Conservation (phyloP, 2,888 invertebrate genomes). For the Pseudanteris insignis region DNA sequence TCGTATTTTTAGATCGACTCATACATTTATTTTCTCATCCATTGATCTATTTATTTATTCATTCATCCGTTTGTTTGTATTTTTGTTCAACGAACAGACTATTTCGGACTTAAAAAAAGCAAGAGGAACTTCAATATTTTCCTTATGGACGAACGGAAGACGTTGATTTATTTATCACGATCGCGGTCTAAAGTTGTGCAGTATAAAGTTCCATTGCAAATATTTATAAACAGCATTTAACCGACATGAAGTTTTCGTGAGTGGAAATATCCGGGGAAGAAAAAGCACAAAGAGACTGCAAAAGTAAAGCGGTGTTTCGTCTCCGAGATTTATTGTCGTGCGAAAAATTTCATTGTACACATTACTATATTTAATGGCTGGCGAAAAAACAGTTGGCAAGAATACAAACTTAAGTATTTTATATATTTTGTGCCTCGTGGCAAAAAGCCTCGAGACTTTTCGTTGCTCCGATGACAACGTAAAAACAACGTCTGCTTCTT, state of each 20-base stretch:
- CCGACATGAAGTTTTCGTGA: conserved; percentile 26
- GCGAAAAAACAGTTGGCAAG: conserved; percentile 38
- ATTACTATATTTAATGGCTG: conserved; percentile 42
- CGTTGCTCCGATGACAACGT: not conserved
- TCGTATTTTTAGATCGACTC: too few species aligned
- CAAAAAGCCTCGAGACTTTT: conserved; percentile 37
- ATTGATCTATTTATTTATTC: too few species aligned
- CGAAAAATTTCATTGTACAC: conserved; percentile 41
- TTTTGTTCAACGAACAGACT: too few species aligned
- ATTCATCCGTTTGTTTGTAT: too few species aligned
- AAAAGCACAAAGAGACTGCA: conserved; percentile 30
- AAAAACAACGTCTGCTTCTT: not conserved
- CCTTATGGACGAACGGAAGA: too few species aligned
- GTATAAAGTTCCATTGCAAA: conserved; percentile 24
- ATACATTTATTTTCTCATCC: too few species aligned
- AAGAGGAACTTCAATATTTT: too few species aligned
- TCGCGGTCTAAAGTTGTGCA: conserved; percentile 13
- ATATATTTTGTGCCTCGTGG: conserved; percentile 27
- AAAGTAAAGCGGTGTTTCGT: conserved; percentile 38
- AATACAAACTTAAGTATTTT: conserved; percentile 41
- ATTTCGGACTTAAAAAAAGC: too few species aligned
- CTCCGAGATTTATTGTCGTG: conserved; percentile 36
- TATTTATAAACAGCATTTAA: conserved; percentile 39
- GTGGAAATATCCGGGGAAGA: conserved; percentile 30
- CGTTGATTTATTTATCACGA: conserved; percentile 12